phyloP scores from a whole-genome alignment of 2,888 invertebrate species.

The Biston betularia region DNA sequence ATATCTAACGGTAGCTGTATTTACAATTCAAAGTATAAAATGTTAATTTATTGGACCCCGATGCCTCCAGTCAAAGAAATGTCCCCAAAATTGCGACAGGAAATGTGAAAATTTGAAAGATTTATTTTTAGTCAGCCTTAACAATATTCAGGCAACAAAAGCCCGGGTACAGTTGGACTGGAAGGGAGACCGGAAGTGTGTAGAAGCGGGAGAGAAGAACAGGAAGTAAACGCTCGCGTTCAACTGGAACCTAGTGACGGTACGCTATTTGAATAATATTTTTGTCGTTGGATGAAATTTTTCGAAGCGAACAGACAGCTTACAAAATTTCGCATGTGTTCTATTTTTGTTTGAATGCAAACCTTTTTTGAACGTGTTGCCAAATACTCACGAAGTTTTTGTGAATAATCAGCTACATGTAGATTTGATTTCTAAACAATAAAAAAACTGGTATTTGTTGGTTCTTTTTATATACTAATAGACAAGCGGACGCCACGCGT shows the following conservation, averaged over 20 bases:
- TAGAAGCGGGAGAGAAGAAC: conserved; percentile 27
- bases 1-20: too few species aligned
- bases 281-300: conserved; percentile 27
- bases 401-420: not conserved
- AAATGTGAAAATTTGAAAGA: conserved; percentile 39
- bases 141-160: conserved; percentile 51
- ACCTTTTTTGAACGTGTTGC: conserved; percentile 3
- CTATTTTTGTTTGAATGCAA: not conserved
- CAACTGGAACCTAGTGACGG: conserved; percentile 42
- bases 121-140: conserved; percentile 55
- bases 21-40: too few species aligned
- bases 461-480: too few species aligned
- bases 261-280: conserved; percentile 42
- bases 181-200: conserved; percentile 28
- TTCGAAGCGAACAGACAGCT: conserved; percentile 29
- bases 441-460: too few species aligned
- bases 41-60: too few species aligned
- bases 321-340: conserved; percentile 7
- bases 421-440: too few species aligned
- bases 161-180: conserved; percentile 39
- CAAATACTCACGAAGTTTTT: not conserved
- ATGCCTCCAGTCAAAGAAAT: not conserved
- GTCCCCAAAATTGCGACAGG: not conserved
- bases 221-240: conserved; percentile 42
- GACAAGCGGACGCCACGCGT: too few species aligned